Conservation (phyloP, 2,113 vertebrate genomes). For the Ammodytes dubius region DNA sequence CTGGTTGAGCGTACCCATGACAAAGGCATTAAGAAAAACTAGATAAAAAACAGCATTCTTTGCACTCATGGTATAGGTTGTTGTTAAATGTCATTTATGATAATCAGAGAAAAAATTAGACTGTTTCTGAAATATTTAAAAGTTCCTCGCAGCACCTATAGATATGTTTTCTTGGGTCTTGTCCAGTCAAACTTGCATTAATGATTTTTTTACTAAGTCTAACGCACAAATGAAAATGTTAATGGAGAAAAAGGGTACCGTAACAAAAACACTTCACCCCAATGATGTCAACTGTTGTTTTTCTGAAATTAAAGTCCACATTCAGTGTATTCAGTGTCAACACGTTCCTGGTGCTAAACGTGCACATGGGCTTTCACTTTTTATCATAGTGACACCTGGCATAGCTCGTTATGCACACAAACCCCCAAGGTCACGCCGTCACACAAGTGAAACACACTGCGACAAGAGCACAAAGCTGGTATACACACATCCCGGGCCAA, state of each 20-base stretch:
- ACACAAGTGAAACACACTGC: neutral
- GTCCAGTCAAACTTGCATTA: neutral
- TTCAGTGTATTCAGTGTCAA: neutral
- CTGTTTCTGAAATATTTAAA: too few species aligned
- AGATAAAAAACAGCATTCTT: too few species aligned
- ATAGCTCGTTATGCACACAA: constrained; percentile 22
- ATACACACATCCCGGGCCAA: neutral
- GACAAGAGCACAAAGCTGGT: neutral
- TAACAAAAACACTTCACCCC: neutral
- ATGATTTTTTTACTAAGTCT: neutral
- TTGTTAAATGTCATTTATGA: too few species aligned
- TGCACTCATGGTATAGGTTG: too few species aligned
- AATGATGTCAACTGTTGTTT: neutral
- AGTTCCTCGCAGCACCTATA: too few species aligned
- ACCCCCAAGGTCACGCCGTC: constrained; percentile 26
- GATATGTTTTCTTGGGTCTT: neutral
- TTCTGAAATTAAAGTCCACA: neutral
- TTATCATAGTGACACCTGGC: constrained; percentile 13
- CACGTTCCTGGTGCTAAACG: neutral
- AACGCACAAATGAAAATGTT: neutral
- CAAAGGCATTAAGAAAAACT: too few species aligned
- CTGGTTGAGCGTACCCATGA: too few species aligned
- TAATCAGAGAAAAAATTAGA: too few species aligned
- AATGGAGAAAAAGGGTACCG: neutral
- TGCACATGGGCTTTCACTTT: neutral